phyloP scores from a whole-genome alignment of 2,113 vertebrate species.

The Vombatus ursinus region DNA sequence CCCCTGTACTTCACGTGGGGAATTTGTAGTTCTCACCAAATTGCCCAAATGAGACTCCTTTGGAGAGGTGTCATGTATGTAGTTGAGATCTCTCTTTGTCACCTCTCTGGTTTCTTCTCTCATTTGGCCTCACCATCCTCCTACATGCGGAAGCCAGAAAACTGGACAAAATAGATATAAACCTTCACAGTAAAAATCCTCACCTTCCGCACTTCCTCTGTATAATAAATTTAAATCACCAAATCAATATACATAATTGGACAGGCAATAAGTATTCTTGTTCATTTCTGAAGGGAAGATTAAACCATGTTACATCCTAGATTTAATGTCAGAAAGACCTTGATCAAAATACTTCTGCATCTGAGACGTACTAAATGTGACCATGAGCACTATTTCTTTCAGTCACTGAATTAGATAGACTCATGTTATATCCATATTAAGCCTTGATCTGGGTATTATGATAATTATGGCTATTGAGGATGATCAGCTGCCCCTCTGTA shows the following conservation, averaged over 20 bases:
- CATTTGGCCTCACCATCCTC: background rate
- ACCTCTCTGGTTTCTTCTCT: background rate
- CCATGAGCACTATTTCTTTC: background rate
- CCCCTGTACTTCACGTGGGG: background rate
- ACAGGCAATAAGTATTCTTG: background rate
- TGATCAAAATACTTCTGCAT: background rate
- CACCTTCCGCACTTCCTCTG: background rate
- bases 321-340: background rate
- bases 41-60: background rate
- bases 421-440: background rate
- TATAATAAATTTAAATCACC: background rate
- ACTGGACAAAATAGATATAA: background rate
- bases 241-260: background rate
- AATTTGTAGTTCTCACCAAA: background rate
- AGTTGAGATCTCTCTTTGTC: background rate
- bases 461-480: background rate
- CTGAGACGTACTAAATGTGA: background rate
- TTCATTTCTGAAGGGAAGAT: background rate
- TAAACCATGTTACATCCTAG: background rate
- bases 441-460: background rate
- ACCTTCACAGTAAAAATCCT: background rate
- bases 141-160: background rate
- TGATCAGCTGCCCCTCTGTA: background rate
- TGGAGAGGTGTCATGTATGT: background rate
- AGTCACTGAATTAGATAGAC: background rate